phyloP scores from a whole-genome alignment of 2,888 invertebrate genomes.

The Diarsia mendica region DNA sequence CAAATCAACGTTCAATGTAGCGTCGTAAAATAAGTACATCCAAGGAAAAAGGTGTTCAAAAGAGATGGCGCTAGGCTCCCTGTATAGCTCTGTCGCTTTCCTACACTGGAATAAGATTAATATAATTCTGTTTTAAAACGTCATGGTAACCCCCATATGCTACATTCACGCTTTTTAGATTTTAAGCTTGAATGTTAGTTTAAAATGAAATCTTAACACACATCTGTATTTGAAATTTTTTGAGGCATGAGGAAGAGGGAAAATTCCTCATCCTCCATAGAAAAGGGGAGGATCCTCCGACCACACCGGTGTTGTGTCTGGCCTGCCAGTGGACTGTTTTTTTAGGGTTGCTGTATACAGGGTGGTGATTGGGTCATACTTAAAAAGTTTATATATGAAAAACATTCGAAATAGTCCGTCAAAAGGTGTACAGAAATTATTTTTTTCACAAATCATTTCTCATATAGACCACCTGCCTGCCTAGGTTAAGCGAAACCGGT shows the following conservation, averaged over 20 bases:
- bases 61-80: too few relatives aligned
- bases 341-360: not conserved
- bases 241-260: not conserved
- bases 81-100: too few relatives aligned
- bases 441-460: not conserved
- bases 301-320: not conserved
- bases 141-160: too few relatives aligned
- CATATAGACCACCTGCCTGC: too few relatives aligned
- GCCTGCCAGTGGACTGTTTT: not conserved
- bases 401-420: not conserved
- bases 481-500: too few relatives aligned
- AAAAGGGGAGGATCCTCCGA: not conserved
- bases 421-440: not conserved
- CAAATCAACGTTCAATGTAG: not conserved
- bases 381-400: not conserved
- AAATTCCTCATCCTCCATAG: not conserved
- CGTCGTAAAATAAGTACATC: too few relatives aligned
- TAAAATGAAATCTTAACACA: not conserved
- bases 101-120: too few relatives aligned
- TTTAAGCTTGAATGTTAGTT: not conserved
- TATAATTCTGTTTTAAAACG: too few relatives aligned
- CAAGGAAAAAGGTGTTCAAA: too few relatives aligned
- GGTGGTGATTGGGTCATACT: not conserved
- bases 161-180: not conserved
- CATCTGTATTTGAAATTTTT: not conserved